Percentiles rank a stretch among this genome's conserved stretches.
These are phyloP conservation scores for Argyresthia goedartella DNA, from an alignment of 2,888 invertebrate species.

Conservation along the genomic window DNA sequence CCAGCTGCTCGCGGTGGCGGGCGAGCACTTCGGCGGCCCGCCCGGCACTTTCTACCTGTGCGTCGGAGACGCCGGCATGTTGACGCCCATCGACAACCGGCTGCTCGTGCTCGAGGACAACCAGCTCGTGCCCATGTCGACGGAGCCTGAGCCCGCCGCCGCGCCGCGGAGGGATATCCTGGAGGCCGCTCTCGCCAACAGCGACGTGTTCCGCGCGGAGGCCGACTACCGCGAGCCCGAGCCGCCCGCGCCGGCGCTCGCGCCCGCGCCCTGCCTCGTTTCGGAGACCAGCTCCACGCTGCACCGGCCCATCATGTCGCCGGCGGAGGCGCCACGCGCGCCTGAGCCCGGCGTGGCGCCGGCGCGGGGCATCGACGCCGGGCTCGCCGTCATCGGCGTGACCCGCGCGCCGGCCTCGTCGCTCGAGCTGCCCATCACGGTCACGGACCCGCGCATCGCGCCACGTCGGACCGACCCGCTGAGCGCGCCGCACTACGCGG, in stretches of 20 bases:
- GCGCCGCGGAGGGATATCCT: constrained; percentile 79
- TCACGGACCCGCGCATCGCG: constrained; percentile 81
- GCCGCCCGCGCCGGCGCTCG: constrained; percentile 65
- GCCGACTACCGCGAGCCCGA: too few species aligned
- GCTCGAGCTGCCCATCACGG: constrained; percentile 80
- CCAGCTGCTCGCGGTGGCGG: constrained; percentile 79
- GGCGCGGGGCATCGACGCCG: constrained; percentile 64
- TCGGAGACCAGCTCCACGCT: constrained; percentile 82
- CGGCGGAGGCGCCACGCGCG: constrained; percentile 78
- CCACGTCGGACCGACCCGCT: constrained; percentile 60
- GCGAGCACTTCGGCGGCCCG: constrained; percentile 79
- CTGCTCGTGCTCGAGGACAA: constrained; percentile 69
- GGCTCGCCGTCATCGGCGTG: constrained; percentile 71
- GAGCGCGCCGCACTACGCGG: constrained; percentile 31
- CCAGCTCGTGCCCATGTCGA: constrained; percentile 60
- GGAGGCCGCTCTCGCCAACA: constrained; percentile 81
- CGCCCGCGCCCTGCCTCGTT: constrained; percentile 72
- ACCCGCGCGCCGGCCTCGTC: constrained; percentile 75
- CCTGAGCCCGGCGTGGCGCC: constrained; percentile 38
- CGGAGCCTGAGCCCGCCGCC: constrained; percentile 31
- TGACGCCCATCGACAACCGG: constrained; percentile 80
- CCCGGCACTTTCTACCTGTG: constrained; percentile 81
- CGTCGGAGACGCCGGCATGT: constrained; percentile 78
- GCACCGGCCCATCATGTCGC: constrained; percentile 87
- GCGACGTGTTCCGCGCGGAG: constrained; percentile 80